phyloP scores from a whole-genome alignment of 2,888 invertebrate genomes.

The Resseliella maxima region DNA sequence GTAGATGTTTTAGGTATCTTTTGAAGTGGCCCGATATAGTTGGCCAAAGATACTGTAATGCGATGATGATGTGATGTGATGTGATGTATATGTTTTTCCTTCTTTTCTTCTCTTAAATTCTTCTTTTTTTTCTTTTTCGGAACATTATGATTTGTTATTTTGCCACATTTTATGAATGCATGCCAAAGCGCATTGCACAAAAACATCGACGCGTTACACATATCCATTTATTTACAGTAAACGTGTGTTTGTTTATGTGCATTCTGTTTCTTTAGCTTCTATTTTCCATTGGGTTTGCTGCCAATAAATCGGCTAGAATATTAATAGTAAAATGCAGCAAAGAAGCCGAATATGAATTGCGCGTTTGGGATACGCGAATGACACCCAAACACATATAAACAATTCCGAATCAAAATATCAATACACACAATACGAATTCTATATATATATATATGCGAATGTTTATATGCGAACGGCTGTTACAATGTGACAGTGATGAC shows the following conservation, averaged over 20 bases:
- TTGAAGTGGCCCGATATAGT: slow-evolving; percentile 18
- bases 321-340: slow-evolving; percentile 1
- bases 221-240: no score
- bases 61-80: not conserved
- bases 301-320: not conserved
- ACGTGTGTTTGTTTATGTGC: no score
- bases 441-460: not conserved
- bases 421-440: not conserved
- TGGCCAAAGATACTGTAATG: not conserved
- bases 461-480: not conserved
- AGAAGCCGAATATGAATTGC: not conserved
- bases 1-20: slow-evolving; percentile 4
- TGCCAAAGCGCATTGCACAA: not conserved
- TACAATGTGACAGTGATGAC: slow-evolving; percentile 10
- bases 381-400: not conserved
- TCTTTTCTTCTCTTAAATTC: not conserved
- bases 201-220: not conserved
- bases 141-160: not conserved
- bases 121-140: not conserved
- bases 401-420: not conserved
- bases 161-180: not conserved
- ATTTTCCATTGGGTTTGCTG: not conserved
- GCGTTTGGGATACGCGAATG: not conserved
- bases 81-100: not conserved
- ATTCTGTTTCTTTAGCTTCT: not conserved